Conservation (phyloP, 2,888 invertebrate species). For the Caenorhabditis doughertyi region DNA sequence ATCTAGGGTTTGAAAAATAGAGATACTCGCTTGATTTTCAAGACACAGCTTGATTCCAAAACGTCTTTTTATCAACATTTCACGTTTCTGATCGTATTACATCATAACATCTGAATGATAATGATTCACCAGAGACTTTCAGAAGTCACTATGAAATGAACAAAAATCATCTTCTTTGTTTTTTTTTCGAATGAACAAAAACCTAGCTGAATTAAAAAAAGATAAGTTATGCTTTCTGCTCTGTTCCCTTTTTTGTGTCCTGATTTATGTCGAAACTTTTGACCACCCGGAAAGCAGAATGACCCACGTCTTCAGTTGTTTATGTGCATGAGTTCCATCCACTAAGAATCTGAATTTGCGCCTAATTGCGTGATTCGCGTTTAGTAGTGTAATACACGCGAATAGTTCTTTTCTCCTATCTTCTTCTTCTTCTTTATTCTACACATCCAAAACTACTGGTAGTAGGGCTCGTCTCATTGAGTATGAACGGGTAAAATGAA, state of each 20-base stretch:
- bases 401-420: slow-evolving; percentile 35
- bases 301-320: slow-evolving; percentile 34
- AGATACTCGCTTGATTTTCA: no score
- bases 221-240: background rate
- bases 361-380: slow-evolving; percentile 56
- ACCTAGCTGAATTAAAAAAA: background rate
- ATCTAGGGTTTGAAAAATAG: no score
- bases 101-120: background rate
- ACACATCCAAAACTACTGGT: slow-evolving; percentile 24
- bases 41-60: background rate
- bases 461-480: slow-evolving; percentile 51
- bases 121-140: background rate
- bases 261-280: no score
- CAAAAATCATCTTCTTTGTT: background rate
- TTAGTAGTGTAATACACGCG: slow-evolving; percentile 48
- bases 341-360: slow-evolving; percentile 35
- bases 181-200: slow-evolving; percentile 14
- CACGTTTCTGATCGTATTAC: background rate
- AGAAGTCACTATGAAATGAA: background rate
- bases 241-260: no score
- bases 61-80: background rate
- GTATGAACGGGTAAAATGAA: slow-evolving; percentile 46
- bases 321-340: slow-evolving; percentile 26
- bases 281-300: slow-evolving; percentile 24
- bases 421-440: background rate